Base-by-base conservation (phyloP, 2,113 vertebrate species). In the Plecotus auritus region DNA sequence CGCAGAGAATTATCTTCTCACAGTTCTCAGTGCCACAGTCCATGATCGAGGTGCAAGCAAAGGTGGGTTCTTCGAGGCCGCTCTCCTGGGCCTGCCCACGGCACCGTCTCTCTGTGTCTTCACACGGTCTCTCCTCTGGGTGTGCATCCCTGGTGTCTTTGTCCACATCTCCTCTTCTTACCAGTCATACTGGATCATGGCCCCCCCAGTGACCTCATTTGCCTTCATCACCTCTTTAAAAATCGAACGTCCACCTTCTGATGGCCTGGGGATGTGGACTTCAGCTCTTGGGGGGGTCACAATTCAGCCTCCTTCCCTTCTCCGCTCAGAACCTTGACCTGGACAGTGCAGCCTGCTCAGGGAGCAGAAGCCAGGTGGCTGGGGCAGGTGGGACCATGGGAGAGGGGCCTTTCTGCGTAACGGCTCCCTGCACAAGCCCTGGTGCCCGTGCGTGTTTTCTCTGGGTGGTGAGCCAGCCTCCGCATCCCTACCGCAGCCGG, bases 311-410 rank as follows among this genome's bases (percentile, higher is more conserved):
- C 81, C 28, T n/a, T 13, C 56, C 70, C 32, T 9, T 42, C 91
- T 72, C 56, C 9, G 14, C 66, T 47, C 16, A 59, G 51, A 67
- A 42, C 23, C 56, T 32, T 32, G 51, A 8, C 32, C 12, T 2
- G 2, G 6, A 49, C 1, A 3, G 54, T 4, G 4, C 20, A 9
- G 1, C 32, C 47, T 23, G 54, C 37, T n/a, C 3, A 1, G 12
- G 45, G 20, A 59, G 51, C 14, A 22, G 51, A n/a, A 20, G 7
- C n/a, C 40, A 28, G 42, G 32, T 9, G 1, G 1, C 47, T 26
- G n/a, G 54, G 35, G 26, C 42, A 37, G 0, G 1, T 0, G 12
- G 5, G 2, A 1, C 49, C 35, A 4, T 1, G 14, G 54, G 32
- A 6, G 16, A 47, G 26, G 70, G 26, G 51, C 22, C 30, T 12